Base-by-base conservation (phyloP, 2,797 vertebrate genomes). In the Salarias fasciatus region DNA sequence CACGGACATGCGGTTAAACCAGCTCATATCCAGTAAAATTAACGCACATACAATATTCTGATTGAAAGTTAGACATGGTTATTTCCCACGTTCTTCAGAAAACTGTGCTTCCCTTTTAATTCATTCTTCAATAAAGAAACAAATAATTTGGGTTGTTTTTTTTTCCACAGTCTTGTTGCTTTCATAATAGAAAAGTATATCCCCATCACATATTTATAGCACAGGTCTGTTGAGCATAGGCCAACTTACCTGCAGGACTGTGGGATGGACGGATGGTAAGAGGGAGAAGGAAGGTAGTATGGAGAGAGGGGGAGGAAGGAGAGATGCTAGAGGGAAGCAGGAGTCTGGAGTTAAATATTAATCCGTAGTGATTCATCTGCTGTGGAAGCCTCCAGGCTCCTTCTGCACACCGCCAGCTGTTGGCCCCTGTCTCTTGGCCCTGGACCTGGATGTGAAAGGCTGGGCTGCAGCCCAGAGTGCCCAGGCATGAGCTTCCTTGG, bases 291-390 rank as follows among this genome's bases (percentile, higher is more conserved):
- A 65, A 52, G 70, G 60, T 50, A 49, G 72, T 63, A 58, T 57
- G 62, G 69, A 66, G 61, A 44, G 66, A 74, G 68, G 53, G 54
- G 75, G 81, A 60, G 72, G 72, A 65, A 73, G 83, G 86, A 86
- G 80, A 80, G 80, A 86, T 88, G 89, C 92, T 93, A 53, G 84
- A 91, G 87, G 88, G 84, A 55, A 89, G 91, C 87, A 89, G 86
- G 85, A 92, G 86, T 89, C 91, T 88, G 85, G 83, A 92, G 92
- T 92, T 92, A 91, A 92, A 92, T 93, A 93, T 93, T 92, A 93
- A 93, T 92, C 88, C 82, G 80, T 79, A 86, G 89, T 90, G 91
- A 93, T 93, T 92, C 90, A 93, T 92, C 82, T 91, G 85, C 89
- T 79, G 89, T 87, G 89, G 85, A 88, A 85, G 91, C 90, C 87